Evolutionary conservation across 2,797 vertebrate genomes (phyloP).

Genomic region (Glossophaga mutica): DNA sequence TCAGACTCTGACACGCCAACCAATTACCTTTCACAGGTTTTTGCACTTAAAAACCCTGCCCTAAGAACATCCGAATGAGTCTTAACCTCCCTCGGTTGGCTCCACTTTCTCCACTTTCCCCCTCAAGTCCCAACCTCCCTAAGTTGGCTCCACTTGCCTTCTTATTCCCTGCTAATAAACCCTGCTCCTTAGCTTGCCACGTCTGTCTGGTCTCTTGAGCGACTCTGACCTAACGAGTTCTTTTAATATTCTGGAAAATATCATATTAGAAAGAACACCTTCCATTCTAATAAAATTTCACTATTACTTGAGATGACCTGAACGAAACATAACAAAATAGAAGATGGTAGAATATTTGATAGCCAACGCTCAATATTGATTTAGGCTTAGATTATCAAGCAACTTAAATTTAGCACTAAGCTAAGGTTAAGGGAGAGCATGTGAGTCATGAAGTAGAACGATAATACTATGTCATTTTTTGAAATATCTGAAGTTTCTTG

Average conservation of each 20-base stretch:
- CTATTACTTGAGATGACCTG: neutral
- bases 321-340: neutral
- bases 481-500: neutral
- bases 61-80: no score
- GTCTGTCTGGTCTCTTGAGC: no score
- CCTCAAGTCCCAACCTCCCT: no score
- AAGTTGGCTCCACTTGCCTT: no score
- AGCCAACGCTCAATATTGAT: neutral
- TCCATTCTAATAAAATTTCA: neutral
- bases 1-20: no score
- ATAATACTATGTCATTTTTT: neutral
- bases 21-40: no score
- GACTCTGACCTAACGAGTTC: neutral
- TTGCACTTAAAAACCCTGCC: no score
- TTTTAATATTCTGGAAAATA: constrained; percentile 7
- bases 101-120: no score
- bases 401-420: neutral
- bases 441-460: neutral
- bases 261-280: neutral
- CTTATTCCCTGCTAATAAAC: no score
- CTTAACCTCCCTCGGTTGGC: no score
- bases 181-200: no score
- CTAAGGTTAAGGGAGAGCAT: neutral
- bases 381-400: neutral
- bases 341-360: neutral